These are phyloP conservation scores for Centropus bengalensis DNA, from an alignment of 2,113 vertebrate genomes.

Conservation along the genomic window DNA sequence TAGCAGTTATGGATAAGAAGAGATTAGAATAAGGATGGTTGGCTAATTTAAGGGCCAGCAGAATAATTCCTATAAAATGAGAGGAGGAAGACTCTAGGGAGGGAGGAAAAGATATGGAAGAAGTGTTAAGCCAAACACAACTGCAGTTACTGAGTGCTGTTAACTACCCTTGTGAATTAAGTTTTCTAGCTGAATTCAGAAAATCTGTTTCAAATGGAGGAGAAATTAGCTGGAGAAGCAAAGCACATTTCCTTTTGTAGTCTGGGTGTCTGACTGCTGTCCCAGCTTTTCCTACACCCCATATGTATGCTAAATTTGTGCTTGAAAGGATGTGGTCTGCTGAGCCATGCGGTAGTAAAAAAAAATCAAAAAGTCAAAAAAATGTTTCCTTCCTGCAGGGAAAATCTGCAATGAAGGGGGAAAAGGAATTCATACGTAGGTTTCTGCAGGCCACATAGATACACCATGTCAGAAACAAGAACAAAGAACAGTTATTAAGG, in stretches of 20 bases:
- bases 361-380: neutral
- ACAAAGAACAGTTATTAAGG: neutral
- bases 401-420: neutral
- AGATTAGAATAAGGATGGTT: neutral
- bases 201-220: neutral
- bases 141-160: neutral
- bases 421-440: neutral
- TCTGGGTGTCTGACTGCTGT: neutral
- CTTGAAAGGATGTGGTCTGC: neutral
- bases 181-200: neutral
- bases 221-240: slow-evolving; percentile 26
- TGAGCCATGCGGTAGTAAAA: neutral
- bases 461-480: neutral
- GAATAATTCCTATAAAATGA: neutral
- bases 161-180: neutral
- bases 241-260: slow-evolving; percentile 45
- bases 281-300: neutral
- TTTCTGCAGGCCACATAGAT: neutral
- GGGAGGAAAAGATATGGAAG: neutral
- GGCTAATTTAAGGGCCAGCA: neutral
- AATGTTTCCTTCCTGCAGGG: neutral
- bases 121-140: neutral
- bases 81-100: neutral
- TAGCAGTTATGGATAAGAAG: neutral
- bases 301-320: neutral